These are phyloP conservation scores for Drosophila mojavensis DNA, from an alignment of 1,140 invertebrate genomes.

Conservation along the genomic window DNA sequence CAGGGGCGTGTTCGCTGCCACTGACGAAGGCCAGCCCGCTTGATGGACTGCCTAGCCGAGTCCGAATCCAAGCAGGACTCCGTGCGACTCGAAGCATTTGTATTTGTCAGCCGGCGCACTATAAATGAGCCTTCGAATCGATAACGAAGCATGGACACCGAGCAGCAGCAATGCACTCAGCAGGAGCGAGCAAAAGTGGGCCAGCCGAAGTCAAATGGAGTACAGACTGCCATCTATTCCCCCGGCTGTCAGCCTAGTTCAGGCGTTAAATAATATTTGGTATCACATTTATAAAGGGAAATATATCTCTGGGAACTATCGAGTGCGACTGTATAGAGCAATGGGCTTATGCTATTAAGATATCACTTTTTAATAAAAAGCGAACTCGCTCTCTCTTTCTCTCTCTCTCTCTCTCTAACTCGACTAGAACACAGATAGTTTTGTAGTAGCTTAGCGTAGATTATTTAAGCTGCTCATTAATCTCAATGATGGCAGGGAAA, in stretches of 20 bases:
- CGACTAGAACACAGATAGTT: too few relatives aligned
- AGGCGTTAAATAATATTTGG: too few relatives aligned
- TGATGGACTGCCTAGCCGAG: slow-evolving; percentile 46
- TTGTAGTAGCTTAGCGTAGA: too few relatives aligned
- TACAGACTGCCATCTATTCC: too few relatives aligned
- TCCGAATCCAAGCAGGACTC: not conserved
- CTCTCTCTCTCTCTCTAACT: too few relatives aligned
- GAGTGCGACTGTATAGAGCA: too few relatives aligned
- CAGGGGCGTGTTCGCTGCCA: slow-evolving; percentile 9
- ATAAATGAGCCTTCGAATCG: slow-evolving; percentile 65
- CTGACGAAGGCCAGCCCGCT: slow-evolving; percentile 27
- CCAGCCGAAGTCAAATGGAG: not conserved
- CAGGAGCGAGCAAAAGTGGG: slow-evolving; percentile 14
- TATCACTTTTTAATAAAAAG: too few relatives aligned
- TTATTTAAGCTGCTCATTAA: slow-evolving; percentile 46
- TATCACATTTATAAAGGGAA: too few relatives aligned
- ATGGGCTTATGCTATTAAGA: too few relatives aligned
- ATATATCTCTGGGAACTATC: too few relatives aligned
- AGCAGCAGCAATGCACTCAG: slow-evolving; percentile 19
- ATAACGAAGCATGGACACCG: slow-evolving; percentile 66
- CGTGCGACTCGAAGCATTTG: slow-evolving; percentile 46
- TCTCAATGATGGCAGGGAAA: not conserved
- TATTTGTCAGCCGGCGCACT: slow-evolving; percentile 48
- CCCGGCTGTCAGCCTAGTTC: too few relatives aligned
- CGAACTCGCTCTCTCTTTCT: too few relatives aligned